phyloP scores from a whole-genome alignment of 1,140 invertebrate genomes.

The Lordiphosa mommai region DNA sequence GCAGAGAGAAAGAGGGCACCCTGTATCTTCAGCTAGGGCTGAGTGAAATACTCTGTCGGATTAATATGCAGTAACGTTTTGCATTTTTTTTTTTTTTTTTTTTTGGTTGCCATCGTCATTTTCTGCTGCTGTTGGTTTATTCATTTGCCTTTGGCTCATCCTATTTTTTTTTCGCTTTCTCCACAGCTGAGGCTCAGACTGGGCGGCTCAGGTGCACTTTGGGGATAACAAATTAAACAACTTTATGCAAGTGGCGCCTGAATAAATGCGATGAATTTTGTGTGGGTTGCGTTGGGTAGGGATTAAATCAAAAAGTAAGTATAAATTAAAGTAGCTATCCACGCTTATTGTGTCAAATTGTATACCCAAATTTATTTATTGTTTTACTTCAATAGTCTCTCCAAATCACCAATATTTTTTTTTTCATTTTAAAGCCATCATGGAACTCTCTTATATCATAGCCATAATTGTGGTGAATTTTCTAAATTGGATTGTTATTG shows the following conservation, averaged over 20 bases:
- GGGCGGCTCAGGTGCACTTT: conserved; percentile 68
- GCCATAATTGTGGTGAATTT: neutral
- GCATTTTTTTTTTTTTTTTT: conserved; percentile 38
- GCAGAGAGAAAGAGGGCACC: conserved; percentile 14
- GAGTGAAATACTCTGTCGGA: conserved; percentile 76
- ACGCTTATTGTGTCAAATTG: too few relatives aligned
- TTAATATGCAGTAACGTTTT: conserved; percentile 74
- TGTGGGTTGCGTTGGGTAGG: neutral
- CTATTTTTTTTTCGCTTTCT: conserved; percentile 16
- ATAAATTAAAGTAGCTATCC: too few relatives aligned
- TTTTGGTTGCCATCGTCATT: conserved; percentile 44
- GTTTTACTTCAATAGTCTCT: too few relatives aligned
- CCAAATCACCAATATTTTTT: too few relatives aligned
- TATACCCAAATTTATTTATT: too few relatives aligned
- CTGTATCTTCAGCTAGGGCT: conserved; percentile 21
- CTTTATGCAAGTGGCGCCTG: conserved; percentile 53
- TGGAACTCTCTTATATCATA: conserved; percentile 1
- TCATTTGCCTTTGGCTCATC: conserved; percentile 54
- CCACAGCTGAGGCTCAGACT: neutral
- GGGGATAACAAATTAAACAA: conserved; percentile 75
- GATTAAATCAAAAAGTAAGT: too few relatives aligned
- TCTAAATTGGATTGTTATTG: neutral
- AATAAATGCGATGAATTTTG: conserved; percentile 38
- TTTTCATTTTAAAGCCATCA: neutral
- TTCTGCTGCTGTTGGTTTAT: conserved; percentile 58